Base-by-base conservation (phyloP, 1,140 invertebrate species). In the Colletes latitarsis region DNA sequence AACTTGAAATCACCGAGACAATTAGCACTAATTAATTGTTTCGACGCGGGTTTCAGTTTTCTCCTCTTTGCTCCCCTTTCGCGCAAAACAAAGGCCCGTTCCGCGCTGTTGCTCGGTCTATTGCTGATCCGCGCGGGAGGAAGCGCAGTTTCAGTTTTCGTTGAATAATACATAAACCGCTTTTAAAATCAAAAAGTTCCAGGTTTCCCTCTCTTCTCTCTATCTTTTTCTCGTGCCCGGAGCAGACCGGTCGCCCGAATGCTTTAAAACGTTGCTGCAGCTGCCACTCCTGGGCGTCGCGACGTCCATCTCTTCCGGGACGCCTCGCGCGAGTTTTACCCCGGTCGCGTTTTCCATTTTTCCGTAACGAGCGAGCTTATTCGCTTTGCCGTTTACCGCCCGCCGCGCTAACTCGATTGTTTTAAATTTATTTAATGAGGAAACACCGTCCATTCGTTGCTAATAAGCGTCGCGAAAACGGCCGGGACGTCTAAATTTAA, bases 131-230 rank as follows among this genome's bases (percentile, higher is more conserved):
- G 30, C 19, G 15, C 60, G 10, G 43, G 19, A 49, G 39, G 30
- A 52, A 17, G 10, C 10, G 10, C 43, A 14, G 43, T 66, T 77
- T 73, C 41, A 60, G 67, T 86, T 86, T 75, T 68, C 63, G 53
- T 82, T 87, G 84, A 86, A 87, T 87, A 87, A 87, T 86, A 86
- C 85, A 87, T 86, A 87, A 87, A 83, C 77, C 77, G 77, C 73
- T 86, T 87, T 87, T 81, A 77, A 87, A 87, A 87, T 87, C 85
- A 83, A 81, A 87, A 86, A 81, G 82, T 77, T 87, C 17, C 67
- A 43, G 30, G 3, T 19, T 55, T 60, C 66, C n/a, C 68, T 72
- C 53, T 83, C n/a, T 58, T 3, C 6, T 10, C 30, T 8, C 9
- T 63, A 5, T 6, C 60, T 66, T 64, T 62, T 80, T 41, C 63